These are phyloP conservation scores for Tautogolabrus adspersus DNA, from an alignment of 2,113 vertebrate species.

Conservation along the genomic window DNA sequence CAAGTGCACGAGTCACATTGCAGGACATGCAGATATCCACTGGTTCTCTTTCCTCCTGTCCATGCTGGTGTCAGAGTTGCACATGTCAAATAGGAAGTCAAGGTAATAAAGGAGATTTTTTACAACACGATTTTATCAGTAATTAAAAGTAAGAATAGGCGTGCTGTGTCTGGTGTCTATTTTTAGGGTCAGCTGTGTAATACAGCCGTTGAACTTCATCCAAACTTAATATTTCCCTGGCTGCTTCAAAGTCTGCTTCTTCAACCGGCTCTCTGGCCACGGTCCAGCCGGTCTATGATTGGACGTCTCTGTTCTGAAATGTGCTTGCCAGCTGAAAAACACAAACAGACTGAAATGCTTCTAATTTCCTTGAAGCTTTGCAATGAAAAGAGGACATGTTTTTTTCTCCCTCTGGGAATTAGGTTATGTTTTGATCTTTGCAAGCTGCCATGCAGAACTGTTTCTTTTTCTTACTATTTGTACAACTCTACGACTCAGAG, in stretches of 20 bases:
- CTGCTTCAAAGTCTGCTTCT: background rate
- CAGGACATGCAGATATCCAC: too few relatives aligned
- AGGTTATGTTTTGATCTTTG: constrained; percentile 22
- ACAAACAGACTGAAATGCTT: constrained; percentile 2
- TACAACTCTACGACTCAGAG: background rate
- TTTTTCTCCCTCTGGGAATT: background rate
- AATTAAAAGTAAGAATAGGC: background rate
- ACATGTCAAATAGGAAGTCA: background rate
- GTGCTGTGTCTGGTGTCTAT: background rate
- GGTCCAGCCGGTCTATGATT: constrained; percentile 2
- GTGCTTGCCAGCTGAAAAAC: constrained; percentile 2
- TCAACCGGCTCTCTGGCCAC: background rate
- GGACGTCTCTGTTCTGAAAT: background rate
- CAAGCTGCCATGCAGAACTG: constrained; percentile 1
- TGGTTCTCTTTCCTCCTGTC: too few relatives aligned
- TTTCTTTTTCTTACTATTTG: background rate
- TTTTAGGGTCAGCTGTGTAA: background rate
- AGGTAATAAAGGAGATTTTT: too few relatives aligned
- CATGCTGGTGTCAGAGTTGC: background rate
- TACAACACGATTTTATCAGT: background rate
- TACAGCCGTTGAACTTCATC: background rate
- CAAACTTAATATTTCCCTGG: background rate
- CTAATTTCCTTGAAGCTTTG: constrained; percentile 23
- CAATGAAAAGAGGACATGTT: background rate
- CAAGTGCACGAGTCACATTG: too few relatives aligned